Percentiles rank a stretch among this genome's conserved stretches.
phyloP scores from a whole-genome alignment of 2,888 invertebrate genomes.

The Ptychoptera albimana region DNA sequence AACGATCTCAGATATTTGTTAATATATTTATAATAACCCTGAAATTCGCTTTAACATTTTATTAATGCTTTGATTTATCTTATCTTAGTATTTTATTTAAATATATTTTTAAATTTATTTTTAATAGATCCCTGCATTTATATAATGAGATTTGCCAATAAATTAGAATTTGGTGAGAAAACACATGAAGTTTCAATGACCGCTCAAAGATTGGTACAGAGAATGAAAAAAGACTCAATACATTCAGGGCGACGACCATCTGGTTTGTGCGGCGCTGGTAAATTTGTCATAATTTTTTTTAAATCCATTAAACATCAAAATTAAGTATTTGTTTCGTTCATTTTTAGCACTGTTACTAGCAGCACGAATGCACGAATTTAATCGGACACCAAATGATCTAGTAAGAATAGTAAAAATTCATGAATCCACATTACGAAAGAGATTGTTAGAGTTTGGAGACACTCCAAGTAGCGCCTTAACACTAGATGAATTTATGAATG shows the following conservation, averaged over 20 bases:
- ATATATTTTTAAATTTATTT: too few species aligned
- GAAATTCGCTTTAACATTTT: too few species aligned
- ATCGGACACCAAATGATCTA: constrained; percentile 69
- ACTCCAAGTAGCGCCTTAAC: constrained; percentile 92
- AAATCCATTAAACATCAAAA: not conserved
- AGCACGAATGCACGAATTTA: constrained; percentile 82
- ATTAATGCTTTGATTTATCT: too few species aligned
- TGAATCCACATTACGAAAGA: constrained; percentile 80
- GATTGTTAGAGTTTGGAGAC: constrained; percentile 86
- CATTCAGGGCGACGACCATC: constrained; percentile 92
- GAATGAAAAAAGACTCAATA: constrained; percentile 97
- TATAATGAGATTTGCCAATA: constrained; percentile 85
- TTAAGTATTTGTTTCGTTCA: not conserved
- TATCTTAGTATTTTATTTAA: too few species aligned
- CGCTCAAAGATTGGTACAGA: constrained; percentile 79
- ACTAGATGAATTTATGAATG: constrained; percentile 90
- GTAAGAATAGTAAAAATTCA: constrained; percentile 92
- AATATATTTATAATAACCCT: too few species aligned
- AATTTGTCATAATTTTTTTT: constrained; percentile 10
- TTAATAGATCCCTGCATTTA: constrained; percentile 90
- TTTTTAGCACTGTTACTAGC: constrained; percentile 78
- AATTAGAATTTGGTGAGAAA: constrained; percentile 80
- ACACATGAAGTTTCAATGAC: constrained; percentile 92
- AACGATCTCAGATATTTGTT: too few species aligned
- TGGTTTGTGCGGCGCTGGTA: constrained; percentile 94